A percentile compares a stretch with the other conserved stretches of the same genome.
phyloP scores from a whole-genome alignment of 1,140 invertebrate species.

The Formica selysi region DNA sequence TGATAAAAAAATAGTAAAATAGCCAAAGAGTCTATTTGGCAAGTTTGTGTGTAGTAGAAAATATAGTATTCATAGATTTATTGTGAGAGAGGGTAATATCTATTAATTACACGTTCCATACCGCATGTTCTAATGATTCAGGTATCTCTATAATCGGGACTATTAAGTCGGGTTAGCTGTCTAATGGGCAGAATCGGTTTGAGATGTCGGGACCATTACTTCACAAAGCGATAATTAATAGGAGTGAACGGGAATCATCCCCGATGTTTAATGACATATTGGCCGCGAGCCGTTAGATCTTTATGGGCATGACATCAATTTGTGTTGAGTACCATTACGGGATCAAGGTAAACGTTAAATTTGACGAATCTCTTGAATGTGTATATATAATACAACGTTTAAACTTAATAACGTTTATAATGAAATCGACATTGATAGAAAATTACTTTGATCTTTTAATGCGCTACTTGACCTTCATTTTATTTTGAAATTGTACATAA shows the following conservation, averaged over 20 bases:
- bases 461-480: neutral
- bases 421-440: neutral
- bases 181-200: constrained; percentile 54
- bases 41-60: neutral
- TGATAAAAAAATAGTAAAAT: neutral
- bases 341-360: constrained; percentile 14
- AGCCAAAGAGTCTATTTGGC: neutral
- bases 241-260: constrained; percentile 58
- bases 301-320: neutral
- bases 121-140: constrained; percentile 45
- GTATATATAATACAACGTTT: neutral
- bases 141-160: constrained; percentile 54
- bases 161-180: constrained; percentile 56
- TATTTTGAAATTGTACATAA: neutral
- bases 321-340: neutral
- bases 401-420: neutral
- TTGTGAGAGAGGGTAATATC: constrained; percentile 51
- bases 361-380: neutral
- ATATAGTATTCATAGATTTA: neutral
- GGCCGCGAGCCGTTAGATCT: constrained; percentile 22
- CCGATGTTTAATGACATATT: constrained; percentile 47
- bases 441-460: neutral
- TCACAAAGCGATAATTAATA: constrained; percentile 68
- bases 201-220: constrained; percentile 65
- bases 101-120: constrained; percentile 68